phyloP scores from a whole-genome alignment of 2,888 invertebrate species.

The Epinotia ramella region DNA sequence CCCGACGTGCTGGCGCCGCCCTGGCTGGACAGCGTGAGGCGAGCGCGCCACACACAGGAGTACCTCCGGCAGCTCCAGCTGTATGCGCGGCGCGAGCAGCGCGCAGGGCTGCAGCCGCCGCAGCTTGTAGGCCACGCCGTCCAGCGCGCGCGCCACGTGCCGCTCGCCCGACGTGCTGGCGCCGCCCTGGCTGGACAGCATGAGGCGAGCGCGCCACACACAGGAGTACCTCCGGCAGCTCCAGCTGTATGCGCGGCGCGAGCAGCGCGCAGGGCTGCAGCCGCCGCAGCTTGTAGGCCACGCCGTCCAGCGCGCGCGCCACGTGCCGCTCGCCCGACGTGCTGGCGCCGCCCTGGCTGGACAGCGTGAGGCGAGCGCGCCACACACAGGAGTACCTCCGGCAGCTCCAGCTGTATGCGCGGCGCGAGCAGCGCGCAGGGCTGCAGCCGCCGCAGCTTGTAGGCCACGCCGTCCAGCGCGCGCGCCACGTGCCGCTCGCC shows the following conservation, averaged over 20 bases:
- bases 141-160: too few species aligned
- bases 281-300: conserved; percentile 5
- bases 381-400: conserved; percentile 86
- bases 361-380: background rate
- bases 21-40: too few species aligned
- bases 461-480: conserved; percentile 91
- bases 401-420: conserved; percentile 93
- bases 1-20: too few species aligned
- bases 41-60: too few species aligned
- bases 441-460: conserved; percentile 94
- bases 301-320: background rate
- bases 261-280: conserved; percentile 8
- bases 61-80: background rate
- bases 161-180: too few species aligned
- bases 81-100: background rate
- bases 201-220: too few species aligned
- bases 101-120: too few species aligned
- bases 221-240: too few species aligned
- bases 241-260: background rate
- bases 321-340: background rate
- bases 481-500: conserved; percentile 72
- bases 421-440: conserved; percentile 94
- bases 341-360: background rate
- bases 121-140: too few species aligned
- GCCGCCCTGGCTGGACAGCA: too few species aligned